Evolutionary conservation across 2,888 invertebrate genomes (phyloP).

Genomic region (Ennomos quercinarius): DNA sequence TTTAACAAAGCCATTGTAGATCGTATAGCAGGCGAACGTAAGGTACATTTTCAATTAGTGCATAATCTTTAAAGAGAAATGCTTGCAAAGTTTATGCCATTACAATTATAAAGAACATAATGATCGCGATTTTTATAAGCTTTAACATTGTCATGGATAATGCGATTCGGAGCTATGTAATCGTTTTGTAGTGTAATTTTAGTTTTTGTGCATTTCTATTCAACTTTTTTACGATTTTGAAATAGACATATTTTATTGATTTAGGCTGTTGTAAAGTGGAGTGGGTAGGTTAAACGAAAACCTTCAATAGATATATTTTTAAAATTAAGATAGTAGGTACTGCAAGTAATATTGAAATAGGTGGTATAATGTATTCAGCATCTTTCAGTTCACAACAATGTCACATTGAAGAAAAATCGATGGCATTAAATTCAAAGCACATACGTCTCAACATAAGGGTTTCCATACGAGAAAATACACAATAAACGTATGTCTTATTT

Average conservation of each 20-base stretch:
- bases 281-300: too few species aligned
- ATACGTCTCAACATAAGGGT: constrained; percentile 60
- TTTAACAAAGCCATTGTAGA: constrained; percentile 13
- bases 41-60: constrained; percentile 36
- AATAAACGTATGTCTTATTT: constrained; percentile 61
- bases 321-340: too few species aligned
- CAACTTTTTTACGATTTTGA: background rate
- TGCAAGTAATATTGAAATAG: too few species aligned
- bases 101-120: constrained; percentile 54
- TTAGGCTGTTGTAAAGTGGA: too few species aligned
- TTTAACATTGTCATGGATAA: constrained; percentile 59
- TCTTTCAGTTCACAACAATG: constrained; percentile 1
- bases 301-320: too few species aligned
- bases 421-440: constrained; percentile 60
- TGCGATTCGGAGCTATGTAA: constrained; percentile 65
- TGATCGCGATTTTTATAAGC: constrained; percentile 64
- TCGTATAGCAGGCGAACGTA: constrained; percentile 30
- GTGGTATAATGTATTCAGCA: too few species aligned
- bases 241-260: background rate
- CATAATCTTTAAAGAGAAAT: constrained; percentile 29
- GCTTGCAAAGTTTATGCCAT: constrained; percentile 57
- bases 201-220: constrained; percentile 11
- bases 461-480: constrained; percentile 50
- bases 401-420: constrained; percentile 53
- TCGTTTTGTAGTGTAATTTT: constrained; percentile 47